Base-by-base conservation (phyloP, 2,113 vertebrate genomes). In the Macquaria australasica region DNA sequence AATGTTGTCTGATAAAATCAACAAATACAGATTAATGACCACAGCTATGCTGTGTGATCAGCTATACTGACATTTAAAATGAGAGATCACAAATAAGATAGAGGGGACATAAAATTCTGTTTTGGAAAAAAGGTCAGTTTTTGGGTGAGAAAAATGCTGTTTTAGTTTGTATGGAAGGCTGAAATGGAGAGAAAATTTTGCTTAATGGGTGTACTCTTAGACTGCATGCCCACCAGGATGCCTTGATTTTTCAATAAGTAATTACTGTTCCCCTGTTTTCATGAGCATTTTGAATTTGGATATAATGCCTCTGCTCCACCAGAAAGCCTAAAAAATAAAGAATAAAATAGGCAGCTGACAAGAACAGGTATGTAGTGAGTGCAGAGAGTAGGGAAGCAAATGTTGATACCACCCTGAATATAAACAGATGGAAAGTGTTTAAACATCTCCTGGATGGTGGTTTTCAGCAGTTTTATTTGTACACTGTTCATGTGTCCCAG, bases 201-300 rank as follows among this genome's bases (percentile, higher is more conserved):
- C 28, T 71, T 56, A 16, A 56, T 73, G 11, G 41, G 23, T 48
- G 41, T 50, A 23, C 31, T 53, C 7, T 28, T 39, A 23, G 43
- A 28, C 23, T 62, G 20, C 31, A 28, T 63, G 34, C 15, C 20
- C 58, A 25, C 45, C 6, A 51, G 11, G 66, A 43, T 53, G n/a
- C 66, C 56, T 21, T 63, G 6, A 23, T 68, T 74, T 11, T 25
- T 67, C 7, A 58, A 39, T 16, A 16, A 16, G 39, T 69, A 58
- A 50, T 70, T 62, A 51, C 43, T 8, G 15, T 51, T 50, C 15
- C 16, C 15, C 16, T 68, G 11, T 72, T 62, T 50, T 25, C 28
- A 50, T 80, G 77, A 60, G 4, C 6, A 50, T 79, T 58, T 68
- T 48, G 8, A 60, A 34, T 21, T 51, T 70, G 31, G 25, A 48